These are phyloP conservation scores for Trimorus sp. DNA, from an alignment of 2,888 invertebrate species.

Conservation along the genomic window DNA sequence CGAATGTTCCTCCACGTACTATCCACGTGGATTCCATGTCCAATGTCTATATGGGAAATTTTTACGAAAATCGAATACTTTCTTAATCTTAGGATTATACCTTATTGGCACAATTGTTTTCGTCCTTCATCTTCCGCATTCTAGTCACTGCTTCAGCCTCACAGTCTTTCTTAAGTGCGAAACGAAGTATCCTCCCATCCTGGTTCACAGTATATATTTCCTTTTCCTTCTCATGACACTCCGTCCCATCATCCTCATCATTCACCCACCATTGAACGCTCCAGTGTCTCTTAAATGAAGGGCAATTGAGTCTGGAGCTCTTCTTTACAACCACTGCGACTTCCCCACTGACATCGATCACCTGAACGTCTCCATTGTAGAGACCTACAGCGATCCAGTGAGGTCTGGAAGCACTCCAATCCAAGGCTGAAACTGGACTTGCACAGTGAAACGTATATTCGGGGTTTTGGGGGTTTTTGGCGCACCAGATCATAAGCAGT, in stretches of 20 bases:
- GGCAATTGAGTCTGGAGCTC: slow-evolving; percentile 82
- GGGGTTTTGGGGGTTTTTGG: slow-evolving; percentile 89
- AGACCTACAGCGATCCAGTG: slow-evolving; percentile 90
- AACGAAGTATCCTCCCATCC: slow-evolving; percentile 75
- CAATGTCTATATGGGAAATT: too few species aligned
- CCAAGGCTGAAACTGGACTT: slow-evolving; percentile 86
- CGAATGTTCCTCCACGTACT: too few species aligned
- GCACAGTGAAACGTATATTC: slow-evolving; percentile 86
- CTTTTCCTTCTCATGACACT: slow-evolving; percentile 5
- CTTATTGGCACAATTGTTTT: slow-evolving; percentile 76
- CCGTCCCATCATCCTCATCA: slow-evolving; percentile 2
- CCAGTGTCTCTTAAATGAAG: slow-evolving; percentile 87
- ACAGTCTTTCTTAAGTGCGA: slow-evolving; percentile 81
- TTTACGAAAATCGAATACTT: too few species aligned
- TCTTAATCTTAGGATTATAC: neutral
- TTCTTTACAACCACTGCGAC: slow-evolving; percentile 83
- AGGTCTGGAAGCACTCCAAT: slow-evolving; percentile 87
- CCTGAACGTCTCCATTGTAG: slow-evolving; percentile 87
- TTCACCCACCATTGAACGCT: slow-evolving; percentile 85
- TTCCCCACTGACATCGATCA: slow-evolving; percentile 87
- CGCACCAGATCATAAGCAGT: slow-evolving; percentile 88
- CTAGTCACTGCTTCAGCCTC: slow-evolving; percentile 86
- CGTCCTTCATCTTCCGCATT: slow-evolving; percentile 86
- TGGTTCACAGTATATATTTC: slow-evolving; percentile 74
- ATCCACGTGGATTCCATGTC: too few species aligned